Evolutionary conservation across 2,113 vertebrate species (phyloP), one percentile per base, ranked within the genome.

Genomic region (Solea senegalensis): DNA sequence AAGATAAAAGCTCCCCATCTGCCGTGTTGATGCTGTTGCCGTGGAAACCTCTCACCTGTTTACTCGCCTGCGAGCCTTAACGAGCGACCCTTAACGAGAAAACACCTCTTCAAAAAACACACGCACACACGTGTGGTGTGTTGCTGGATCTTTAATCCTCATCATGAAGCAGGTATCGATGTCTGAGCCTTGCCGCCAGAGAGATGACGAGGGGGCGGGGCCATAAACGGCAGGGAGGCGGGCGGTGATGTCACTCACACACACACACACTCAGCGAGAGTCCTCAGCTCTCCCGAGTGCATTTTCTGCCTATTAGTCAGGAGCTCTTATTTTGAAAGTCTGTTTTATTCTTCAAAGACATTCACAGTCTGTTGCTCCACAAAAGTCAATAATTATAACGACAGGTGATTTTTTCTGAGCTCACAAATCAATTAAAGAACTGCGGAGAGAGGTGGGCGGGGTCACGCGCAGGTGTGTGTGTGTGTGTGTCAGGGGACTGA

Each of bases 91-190:
- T 80, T 83, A 86, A 85, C 74, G 69, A 85, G 85, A 89, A 87
- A 85, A 86, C 74, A 65, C 75, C 65, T 76, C 86, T 84, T 87
- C 81, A 81, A 83, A 88, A 60, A 44, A 44, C 50, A 73, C 48
- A 56, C 70, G 53, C 46, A 69, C 70, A 72, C 70, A 80, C 74
- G 56, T 44, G 63, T 60, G 56, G 73, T 10, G 70, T 72, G 79
- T 78, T 51, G 40, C 61, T 16, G 72, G 65, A 73, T 88, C 77
- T 88, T 89, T 91, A 91, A 92, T 76, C 80, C 92, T 96, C 95
- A 96, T 96, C 95, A 96, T 92, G 92, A 91, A 91, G 92, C 93
- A 95, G 90, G 89, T 96, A 96, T 95, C 93, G 94, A 95, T 96
- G 95, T 95, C 94, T 95, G 95, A 95, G 93, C 93, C 90, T 92